Evolutionary conservation across 2,797 vertebrate species (phyloP).

Genomic region (Botia kubotai): DNA sequence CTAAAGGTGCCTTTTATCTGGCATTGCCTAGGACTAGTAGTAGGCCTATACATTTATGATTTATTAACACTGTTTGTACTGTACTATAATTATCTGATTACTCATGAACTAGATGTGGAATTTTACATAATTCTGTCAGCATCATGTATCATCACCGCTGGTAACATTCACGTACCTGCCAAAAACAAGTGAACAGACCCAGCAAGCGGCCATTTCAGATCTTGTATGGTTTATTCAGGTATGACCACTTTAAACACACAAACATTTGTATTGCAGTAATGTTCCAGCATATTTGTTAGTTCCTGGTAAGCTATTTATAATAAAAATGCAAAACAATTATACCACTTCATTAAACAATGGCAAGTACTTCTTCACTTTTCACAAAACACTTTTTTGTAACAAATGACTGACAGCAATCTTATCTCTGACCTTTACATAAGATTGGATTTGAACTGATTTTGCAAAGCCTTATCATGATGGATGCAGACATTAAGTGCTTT

Average conservation of each 20-base stretch:
- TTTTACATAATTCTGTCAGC: not conserved
- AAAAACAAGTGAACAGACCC: not conserved
- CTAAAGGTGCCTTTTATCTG: not conserved
- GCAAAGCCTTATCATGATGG: not conserved
- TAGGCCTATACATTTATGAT: not conserved
- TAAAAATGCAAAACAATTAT: not conserved
- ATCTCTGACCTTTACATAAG: constrained; percentile 26
- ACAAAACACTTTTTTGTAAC: not conserved
- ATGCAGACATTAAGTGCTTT: constrained; percentile 24
- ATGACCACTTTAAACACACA: no score
- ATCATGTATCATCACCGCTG: constrained; percentile 2
- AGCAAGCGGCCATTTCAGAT: not conserved
- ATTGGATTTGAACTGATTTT: constrained; percentile 41
- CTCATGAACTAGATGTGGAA: not conserved
- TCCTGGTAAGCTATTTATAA: not conserved
- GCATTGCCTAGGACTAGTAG: not conserved
- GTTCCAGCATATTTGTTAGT: not conserved
- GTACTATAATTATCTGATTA: not conserved
- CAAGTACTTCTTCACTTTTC: not conserved
- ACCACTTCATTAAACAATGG: not conserved
- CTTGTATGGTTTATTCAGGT: not conserved
- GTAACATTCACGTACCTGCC: not conserved
- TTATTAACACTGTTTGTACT: not conserved
- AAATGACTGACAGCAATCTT: constrained; percentile 29
- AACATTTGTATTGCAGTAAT: not conserved